Base-by-base conservation (phyloP, 2,888 invertebrate species). In the Aporophyla lueneburgensis region DNA sequence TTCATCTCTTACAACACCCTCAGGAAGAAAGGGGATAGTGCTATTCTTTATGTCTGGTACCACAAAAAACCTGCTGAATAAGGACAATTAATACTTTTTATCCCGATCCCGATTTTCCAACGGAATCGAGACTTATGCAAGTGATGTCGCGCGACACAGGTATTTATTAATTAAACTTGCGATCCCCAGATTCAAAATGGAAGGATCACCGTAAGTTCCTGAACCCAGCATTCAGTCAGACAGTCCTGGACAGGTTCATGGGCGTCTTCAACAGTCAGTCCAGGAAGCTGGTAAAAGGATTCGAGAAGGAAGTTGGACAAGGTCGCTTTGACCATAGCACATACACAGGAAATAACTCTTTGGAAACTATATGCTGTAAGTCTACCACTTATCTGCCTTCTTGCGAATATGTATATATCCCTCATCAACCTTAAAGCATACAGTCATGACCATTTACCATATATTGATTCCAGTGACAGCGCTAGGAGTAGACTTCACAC, bases 341-440 rank as follows among this genome's bases (percentile, higher is more conserved):
- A 0, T 94, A 94, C 61, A 94, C 93, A 0, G 86, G 92, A 49
- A 93, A 92, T 68, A 94, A 94, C 68, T 93, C 94, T 4, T 85
- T 95, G 83, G 95, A 95, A 78, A 95, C 95, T 53, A 95, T 95
- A 80, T 95, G 95, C 80, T 88, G 95, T 95, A 82, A 33, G 33
- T 93, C 94, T 91, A n/a, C 19, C 21, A 27, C 12, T 54, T 7
- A n/a, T 40, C 33, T 33, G 33, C 33, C 33, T 3, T 1, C 3
- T 33, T 33, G 3, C 33, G 33, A 33, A 3, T 3, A 33, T 2
- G 33, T 33, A 33, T 33, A 33, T 33, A 2, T 2, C 1, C 33
- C 33, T 33, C 33, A 2, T 33, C 33, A 33, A 33, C 33, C 3
- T 33, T 33, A 33, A 33, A 33, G 33, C 33, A 33, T 3, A 33